phyloP scores from a whole-genome alignment of 2,113 vertebrate genomes.

The Trichechus manatus region DNA sequence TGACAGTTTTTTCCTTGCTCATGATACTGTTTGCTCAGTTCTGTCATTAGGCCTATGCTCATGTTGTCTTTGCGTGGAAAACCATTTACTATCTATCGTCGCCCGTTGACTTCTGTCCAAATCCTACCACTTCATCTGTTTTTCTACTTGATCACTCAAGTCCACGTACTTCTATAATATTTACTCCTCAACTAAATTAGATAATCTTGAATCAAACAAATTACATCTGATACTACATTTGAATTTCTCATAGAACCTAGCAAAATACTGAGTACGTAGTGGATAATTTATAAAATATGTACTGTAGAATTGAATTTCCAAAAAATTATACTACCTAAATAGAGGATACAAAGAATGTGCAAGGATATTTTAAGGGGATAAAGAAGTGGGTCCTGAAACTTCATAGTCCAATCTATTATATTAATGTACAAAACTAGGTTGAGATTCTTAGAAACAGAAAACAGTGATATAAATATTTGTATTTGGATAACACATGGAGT shows the following conservation, averaged over 20 bases:
- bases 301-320: not conserved
- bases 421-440: not conserved
- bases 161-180: not conserved
- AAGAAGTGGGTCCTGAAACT: not conserved
- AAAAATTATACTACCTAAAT: not conserved
- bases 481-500: not conserved
- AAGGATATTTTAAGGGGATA: not conserved
- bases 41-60: not conserved
- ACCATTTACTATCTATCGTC: not conserved
- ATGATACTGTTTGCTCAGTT: not conserved
- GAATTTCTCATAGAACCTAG: not conserved
- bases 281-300: not conserved
- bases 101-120: not conserved
- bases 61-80: constrained; percentile 48
- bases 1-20: constrained; percentile 1
- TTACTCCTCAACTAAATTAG: not conserved
- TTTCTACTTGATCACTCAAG: not conserved
- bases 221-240: not conserved
- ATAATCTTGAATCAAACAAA: not conserved
- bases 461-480: not conserved
- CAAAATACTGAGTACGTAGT: not conserved
- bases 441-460: constrained; percentile 39
- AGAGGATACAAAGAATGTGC: not conserved
- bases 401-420: not conserved
- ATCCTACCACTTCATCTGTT: not conserved